Evolutionary conservation across 1,140 invertebrate genomes (phyloP).

Genomic region (Nasonia giraulti): DNA sequence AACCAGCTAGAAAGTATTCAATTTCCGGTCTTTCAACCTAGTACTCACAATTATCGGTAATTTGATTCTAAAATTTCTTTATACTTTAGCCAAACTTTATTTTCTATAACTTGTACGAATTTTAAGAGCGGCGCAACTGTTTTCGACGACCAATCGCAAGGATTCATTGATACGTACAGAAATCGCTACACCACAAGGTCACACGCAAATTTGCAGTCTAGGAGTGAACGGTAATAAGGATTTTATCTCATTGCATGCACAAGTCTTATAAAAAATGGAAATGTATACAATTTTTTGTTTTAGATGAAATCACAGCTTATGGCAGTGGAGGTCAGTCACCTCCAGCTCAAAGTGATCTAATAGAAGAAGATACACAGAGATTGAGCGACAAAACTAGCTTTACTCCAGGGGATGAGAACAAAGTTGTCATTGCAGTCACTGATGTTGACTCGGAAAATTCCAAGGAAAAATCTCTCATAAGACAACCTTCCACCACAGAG

Average conservation of each 20-base stretch:
- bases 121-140: conserved; percentile 73
- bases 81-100: background rate
- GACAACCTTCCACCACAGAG: conserved; percentile 90
- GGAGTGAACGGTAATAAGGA: conserved; percentile 66
- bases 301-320: conserved; percentile 69
- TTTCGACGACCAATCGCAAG: conserved; percentile 66
- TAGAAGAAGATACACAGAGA: conserved; percentile 62
- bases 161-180: conserved; percentile 67
- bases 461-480: conserved; percentile 78
- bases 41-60: conserved; percentile 73
- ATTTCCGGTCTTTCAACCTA: conserved; percentile 91
- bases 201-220: conserved; percentile 72
- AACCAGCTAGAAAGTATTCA: conserved; percentile 80
- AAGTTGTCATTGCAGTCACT: conserved; percentile 73
- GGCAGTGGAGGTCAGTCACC: conserved; percentile 68
- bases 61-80: conserved; percentile 35
- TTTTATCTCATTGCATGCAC: background rate
- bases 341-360: conserved; percentile 62
- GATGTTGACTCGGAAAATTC: conserved; percentile 67
- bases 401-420: conserved; percentile 69
- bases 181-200: conserved; percentile 64
- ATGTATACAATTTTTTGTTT: background rate
- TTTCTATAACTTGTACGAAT: conserved; percentile 10
- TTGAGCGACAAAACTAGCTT: conserved; percentile 66
- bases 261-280: background rate